Evolutionary conservation across 2,797 vertebrate genomes (phyloP).

Genomic region (Scomberomorus guttatus): DNA sequence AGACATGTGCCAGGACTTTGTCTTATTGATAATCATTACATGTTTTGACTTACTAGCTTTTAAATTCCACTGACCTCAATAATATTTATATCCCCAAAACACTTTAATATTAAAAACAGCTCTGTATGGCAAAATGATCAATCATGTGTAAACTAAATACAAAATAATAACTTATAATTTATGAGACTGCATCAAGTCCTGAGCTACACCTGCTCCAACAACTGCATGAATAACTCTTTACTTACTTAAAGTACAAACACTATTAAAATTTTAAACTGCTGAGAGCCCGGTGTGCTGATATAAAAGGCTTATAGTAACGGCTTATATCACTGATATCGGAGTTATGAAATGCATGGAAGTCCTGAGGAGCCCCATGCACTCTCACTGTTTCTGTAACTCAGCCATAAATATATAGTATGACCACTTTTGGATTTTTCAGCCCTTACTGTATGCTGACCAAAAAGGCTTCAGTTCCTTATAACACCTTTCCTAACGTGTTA

Average conservation of each 20-base stretch:
- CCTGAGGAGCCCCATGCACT: neutral
- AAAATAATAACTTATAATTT: slow-evolving; percentile 7
- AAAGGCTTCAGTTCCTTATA: neutral
- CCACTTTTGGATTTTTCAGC: neutral
- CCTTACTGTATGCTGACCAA: neutral
- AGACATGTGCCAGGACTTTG: neutral
- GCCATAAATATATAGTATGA: neutral
- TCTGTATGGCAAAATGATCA: neutral
- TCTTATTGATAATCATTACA: neutral
- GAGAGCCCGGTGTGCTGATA: neutral
- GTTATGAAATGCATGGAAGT: neutral
- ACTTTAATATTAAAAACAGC: neutral
- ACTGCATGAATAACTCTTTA: neutral
- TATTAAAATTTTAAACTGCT: neutral
- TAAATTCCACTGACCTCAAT: neutral
- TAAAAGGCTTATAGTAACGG: neutral
- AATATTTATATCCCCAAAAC: neutral
- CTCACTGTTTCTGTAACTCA: neutral
- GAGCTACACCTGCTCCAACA: slow-evolving; percentile 4
- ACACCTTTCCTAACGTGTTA: neutral
- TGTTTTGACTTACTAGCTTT: too few relatives aligned
- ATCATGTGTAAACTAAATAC: neutral
- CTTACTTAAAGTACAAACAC: neutral
- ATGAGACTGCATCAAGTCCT: slow-evolving; percentile 16
- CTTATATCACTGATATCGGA: neutral